phyloP scores from a whole-genome alignment of 2,797 vertebrate species.

The Spinus pinus region DNA sequence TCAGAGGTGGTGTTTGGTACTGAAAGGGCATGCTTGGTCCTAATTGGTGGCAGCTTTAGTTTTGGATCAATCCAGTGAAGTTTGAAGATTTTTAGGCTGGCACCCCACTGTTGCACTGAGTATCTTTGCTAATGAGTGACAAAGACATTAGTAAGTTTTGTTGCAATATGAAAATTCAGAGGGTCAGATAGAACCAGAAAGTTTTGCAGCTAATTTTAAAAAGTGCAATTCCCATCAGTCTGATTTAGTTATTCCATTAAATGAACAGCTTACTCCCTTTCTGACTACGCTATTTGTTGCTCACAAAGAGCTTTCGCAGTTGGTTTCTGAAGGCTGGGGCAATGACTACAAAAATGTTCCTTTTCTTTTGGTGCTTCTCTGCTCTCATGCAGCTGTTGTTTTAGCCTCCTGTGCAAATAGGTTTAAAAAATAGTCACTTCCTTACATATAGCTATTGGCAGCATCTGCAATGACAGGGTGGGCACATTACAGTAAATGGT shows the following conservation, averaged over 20 bases:
- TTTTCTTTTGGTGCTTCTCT: slow-evolving; percentile 6
- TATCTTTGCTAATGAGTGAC: background rate
- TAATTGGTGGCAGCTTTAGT: background rate
- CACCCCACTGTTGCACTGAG: background rate
- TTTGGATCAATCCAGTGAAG: background rate
- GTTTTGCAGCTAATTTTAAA: background rate
- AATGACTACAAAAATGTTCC: background rate
- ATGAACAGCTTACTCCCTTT: background rate
- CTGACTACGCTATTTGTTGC: background rate
- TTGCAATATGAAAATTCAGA: background rate
- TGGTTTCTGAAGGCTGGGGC: background rate
- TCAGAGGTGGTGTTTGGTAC: background rate
- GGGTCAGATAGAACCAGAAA: background rate
- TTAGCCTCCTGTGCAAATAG: slow-evolving; percentile 45
- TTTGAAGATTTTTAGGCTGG: background rate
- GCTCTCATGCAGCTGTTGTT: slow-evolving; percentile 56
- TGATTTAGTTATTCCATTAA: background rate
- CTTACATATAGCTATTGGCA: slow-evolving; percentile 6
- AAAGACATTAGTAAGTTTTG: background rate
- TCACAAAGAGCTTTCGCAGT: background rate
- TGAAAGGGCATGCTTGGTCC: background rate
- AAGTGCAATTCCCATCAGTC: background rate
- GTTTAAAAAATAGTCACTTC: slow-evolving; percentile 57
- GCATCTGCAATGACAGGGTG: slow-evolving; percentile 58
- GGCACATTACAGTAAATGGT: slow-evolving; percentile 57